A percentile compares a stretch with the other conserved stretches of the same genome.
Conservation (phyloP, 2,888 invertebrate species). For the Tinea pellionella region DNA sequence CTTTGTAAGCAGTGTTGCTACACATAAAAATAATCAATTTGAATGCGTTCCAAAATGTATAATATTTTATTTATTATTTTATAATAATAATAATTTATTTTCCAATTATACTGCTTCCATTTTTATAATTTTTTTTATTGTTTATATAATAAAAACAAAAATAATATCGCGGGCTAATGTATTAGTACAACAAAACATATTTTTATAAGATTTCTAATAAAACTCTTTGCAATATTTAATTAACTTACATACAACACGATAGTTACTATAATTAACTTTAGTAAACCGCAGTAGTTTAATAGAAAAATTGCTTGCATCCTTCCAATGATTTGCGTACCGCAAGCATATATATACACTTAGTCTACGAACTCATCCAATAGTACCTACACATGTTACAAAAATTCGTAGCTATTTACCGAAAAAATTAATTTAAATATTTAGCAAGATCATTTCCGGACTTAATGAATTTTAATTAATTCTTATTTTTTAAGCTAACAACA, state of each 20-base stretch:
- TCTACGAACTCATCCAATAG: background rate
- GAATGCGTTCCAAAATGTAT: background rate
- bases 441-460: background rate
- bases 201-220: too few relatives aligned
- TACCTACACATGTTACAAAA: background rate
- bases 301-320: background rate
- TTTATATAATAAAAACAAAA: too few relatives aligned
- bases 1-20: background rate
- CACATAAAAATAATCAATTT: background rate
- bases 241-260: background rate
- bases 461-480: background rate
- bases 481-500: constrained; percentile 3
- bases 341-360: background rate
- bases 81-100: background rate
- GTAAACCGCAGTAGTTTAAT: background rate
- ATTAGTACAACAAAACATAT: too few relatives aligned
- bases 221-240: too few relatives aligned
- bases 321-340: background rate
- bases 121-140: too few relatives aligned
- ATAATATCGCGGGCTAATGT: too few relatives aligned
- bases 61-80: background rate
- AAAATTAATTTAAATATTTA: background rate
- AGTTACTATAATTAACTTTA: background rate
- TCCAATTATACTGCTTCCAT: too few relatives aligned
- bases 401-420: background rate